A percentile compares a stretch with the other conserved stretches of the same genome.
These are phyloP conservation scores for Lacanobia oleracea DNA, from an alignment of 2,888 invertebrate genomes.

Conservation along the genomic window DNA sequence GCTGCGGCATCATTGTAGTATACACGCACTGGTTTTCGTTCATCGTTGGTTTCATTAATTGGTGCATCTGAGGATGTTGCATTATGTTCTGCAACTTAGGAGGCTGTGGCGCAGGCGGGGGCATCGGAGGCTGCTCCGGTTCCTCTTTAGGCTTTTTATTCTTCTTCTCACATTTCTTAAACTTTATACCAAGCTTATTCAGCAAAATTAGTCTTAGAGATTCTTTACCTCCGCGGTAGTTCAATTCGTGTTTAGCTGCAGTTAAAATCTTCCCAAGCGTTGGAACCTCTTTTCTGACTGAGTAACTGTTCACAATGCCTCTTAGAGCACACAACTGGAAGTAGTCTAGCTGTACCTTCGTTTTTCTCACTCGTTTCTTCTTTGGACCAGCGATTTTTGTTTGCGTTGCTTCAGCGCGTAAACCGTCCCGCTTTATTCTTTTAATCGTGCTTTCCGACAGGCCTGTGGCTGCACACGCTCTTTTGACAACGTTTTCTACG, in stretches of 20 bases:
- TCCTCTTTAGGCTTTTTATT: slow-evolving; percentile 84
- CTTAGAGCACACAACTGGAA: slow-evolving; percentile 85
- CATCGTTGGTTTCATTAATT: slow-evolving; percentile 77
- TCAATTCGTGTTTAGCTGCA: slow-evolving; percentile 84
- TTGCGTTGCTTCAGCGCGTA: slow-evolving; percentile 85
- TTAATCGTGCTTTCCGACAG: slow-evolving; percentile 87
- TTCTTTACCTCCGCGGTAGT: slow-evolving; percentile 86
- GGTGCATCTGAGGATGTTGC: slow-evolving; percentile 74
- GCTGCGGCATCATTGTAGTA: slow-evolving; percentile 84
- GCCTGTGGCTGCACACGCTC: slow-evolving; percentile 86
- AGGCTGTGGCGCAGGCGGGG: slow-evolving; percentile 48
- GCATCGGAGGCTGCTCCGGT: slow-evolving; percentile 66
- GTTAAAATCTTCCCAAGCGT: slow-evolving; percentile 86
- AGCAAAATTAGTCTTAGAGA: slow-evolving; percentile 85
- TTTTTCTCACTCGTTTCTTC: slow-evolving; percentile 86
- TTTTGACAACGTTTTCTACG: slow-evolving; percentile 86
- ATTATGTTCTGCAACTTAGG: slow-evolving; percentile 67
- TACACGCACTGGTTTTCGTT: slow-evolving; percentile 84
- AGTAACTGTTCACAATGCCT: slow-evolving; percentile 85
- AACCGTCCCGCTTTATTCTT: slow-evolving; percentile 85
- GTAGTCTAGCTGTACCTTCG: slow-evolving; percentile 86
- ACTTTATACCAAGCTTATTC: slow-evolving; percentile 87
- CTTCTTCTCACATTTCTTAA: slow-evolving; percentile 88
- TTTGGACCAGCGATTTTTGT: slow-evolving; percentile 87
- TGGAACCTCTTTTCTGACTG: slow-evolving; percentile 85